These are phyloP conservation scores for Polyommatus iphigenia DNA, from an alignment of 2,888 invertebrate species.

Conservation along the genomic window DNA sequence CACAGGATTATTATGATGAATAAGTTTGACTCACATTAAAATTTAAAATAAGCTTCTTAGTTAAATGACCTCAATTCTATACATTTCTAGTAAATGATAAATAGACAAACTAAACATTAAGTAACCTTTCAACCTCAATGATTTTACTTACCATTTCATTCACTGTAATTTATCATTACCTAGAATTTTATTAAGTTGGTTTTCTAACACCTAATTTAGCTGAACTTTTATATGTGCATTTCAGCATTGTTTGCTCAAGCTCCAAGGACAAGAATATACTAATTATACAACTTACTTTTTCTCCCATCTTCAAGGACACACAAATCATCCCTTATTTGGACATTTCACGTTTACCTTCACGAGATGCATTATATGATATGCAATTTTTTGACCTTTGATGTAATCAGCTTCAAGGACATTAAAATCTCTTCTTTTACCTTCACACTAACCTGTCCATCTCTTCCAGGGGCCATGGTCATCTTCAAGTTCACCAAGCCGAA, in stretches of 20 bases:
- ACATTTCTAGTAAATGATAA: neutral
- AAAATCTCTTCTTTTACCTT: neutral
- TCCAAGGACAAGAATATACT: too few relatives aligned
- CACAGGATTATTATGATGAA: neutral
- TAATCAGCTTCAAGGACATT: neutral
- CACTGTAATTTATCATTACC: too few relatives aligned
- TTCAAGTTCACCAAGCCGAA: conserved; percentile 94
- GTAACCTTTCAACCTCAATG: neutral
- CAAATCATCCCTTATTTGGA: too few relatives aligned
- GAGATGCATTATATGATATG: too few relatives aligned
- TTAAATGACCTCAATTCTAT: neutral
- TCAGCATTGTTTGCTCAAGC: too few relatives aligned
- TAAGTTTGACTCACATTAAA: neutral
- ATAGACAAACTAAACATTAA: neutral
- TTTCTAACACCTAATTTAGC: too few relatives aligned
- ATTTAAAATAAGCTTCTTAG: neutral
- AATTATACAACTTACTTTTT: too few relatives aligned
- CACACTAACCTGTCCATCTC: conserved; percentile 6
- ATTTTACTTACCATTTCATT: neutral
- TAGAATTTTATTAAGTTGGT: too few relatives aligned
- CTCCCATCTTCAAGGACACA: too few relatives aligned
- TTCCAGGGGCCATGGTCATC: conserved; percentile 86
- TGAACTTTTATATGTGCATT: too few relatives aligned
- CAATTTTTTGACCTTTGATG: too few relatives aligned
- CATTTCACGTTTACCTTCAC: too few relatives aligned